These are phyloP conservation scores for Dyspetes luteomarginatus DNA, from an alignment of 2,888 invertebrate genomes.

Conservation along the genomic window DNA sequence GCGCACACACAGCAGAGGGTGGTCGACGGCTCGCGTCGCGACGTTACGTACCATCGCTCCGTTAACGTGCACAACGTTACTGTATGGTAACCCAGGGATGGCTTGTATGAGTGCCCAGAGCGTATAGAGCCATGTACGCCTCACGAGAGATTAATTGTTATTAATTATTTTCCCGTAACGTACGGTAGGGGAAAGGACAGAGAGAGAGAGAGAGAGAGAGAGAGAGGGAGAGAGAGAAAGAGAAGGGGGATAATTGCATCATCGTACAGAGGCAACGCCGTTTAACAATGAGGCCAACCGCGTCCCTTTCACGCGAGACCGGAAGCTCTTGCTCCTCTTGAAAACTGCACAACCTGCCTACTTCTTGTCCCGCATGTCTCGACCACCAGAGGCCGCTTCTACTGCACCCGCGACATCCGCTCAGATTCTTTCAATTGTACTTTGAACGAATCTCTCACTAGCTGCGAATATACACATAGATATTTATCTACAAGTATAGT, in stretches of 20 bases:
- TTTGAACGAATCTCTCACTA: conserved; percentile 49
- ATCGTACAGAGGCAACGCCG: conserved; percentile 75
- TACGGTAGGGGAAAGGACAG: conserved; percentile 63
- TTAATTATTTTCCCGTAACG: conserved; percentile 82
- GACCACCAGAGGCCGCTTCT: conserved; percentile 61
- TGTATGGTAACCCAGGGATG: conserved; percentile 19
- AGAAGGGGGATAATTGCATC: conserved; percentile 78
- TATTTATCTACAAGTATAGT: conserved; percentile 8
- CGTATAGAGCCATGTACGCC: conserved; percentile 66
- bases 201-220: conserved; percentile 6
- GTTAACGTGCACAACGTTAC: conserved; percentile 38
- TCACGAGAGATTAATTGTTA: conserved; percentile 83
- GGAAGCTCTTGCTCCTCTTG: conserved; percentile 76
- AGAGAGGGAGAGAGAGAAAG: background rate
- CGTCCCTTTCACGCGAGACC: conserved; percentile 77
- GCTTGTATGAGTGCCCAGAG: conserved; percentile 40
- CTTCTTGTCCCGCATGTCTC: conserved; percentile 49
- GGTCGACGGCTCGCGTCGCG: conserved; percentile 60
- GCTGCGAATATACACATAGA: conserved; percentile 20
- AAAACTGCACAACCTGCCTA: conserved; percentile 75
- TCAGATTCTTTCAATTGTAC: conserved; percentile 76
- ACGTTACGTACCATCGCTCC: conserved; percentile 39
- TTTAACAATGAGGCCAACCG: conserved; percentile 80
- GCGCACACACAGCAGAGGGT: conserved; percentile 67
- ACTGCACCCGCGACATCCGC: conserved; percentile 69